Conservation (phyloP, 2,113 vertebrate species). For the Stercorarius parasiticus region DNA sequence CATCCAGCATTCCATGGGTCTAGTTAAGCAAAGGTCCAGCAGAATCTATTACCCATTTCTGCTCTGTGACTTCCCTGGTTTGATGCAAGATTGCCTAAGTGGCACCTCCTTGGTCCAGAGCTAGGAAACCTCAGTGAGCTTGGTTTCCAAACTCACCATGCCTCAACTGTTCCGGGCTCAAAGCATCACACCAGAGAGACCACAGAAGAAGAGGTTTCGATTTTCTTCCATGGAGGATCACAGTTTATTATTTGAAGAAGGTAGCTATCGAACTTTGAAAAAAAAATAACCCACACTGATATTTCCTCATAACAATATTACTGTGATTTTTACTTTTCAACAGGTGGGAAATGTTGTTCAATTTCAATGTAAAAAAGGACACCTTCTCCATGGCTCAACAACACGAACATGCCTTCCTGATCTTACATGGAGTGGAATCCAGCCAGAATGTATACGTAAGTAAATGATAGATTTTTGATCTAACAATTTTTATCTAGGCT, state of each 20-base stretch:
- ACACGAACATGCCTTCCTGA: slow-evolving; percentile 93
- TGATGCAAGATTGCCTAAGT: not conserved
- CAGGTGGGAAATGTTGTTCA: slow-evolving; percentile 92
- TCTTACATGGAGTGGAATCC: slow-evolving; percentile 93
- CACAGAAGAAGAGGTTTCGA: fast-evolving
- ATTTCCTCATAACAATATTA: not conserved
- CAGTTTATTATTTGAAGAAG: not conserved
- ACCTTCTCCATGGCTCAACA: slow-evolving; percentile 94
- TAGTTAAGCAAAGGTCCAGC: not conserved
- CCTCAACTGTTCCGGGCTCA: not conserved
- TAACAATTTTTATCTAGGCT: not conserved
- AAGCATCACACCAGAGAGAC: not conserved
- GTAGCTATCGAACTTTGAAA: not conserved
- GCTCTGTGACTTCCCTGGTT: not conserved
- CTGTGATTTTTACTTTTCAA: not conserved
- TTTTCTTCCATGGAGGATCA: not conserved
- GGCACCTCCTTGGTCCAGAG: not conserved
- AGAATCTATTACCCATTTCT: not conserved
- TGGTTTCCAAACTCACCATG: not conserved
- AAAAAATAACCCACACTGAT: not conserved
- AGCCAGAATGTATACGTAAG: slow-evolving; percentile 94
- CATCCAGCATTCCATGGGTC: not conserved
- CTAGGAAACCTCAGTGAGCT: not conserved
- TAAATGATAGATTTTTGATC: not conserved
- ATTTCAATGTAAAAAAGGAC: slow-evolving; percentile 94